Conservation (phyloP, 2,797 vertebrate species). For the Danio aesculapii region DNA sequence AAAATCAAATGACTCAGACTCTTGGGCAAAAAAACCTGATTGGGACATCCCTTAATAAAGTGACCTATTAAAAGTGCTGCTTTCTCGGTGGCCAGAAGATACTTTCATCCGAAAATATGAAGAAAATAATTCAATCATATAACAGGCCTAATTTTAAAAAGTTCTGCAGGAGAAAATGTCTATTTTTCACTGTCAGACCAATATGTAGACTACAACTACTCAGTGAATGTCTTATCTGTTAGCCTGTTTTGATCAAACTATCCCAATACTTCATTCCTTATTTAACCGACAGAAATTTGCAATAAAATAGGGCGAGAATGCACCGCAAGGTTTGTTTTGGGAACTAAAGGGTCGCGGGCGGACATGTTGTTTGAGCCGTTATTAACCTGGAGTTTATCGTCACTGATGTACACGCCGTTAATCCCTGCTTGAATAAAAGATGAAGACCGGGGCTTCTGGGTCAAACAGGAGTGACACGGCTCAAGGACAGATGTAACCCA, state of each 20-base stretch:
- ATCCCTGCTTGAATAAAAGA: conserved; percentile 59
- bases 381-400: conserved; percentile 40
- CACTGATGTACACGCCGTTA: conserved; percentile 36
- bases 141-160: neutral
- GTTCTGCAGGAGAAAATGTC: neutral
- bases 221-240: neutral
- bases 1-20: too few species aligned
- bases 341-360: neutral
- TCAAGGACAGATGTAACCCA: neutral
- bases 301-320: neutral
- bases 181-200: neutral
- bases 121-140: too few species aligned
- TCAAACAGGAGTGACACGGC: conserved; percentile 48
- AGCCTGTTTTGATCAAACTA: neutral
- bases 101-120: too few species aligned
- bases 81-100: too few species aligned
- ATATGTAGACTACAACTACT: neutral
- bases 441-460: conserved; percentile 40
- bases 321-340: conserved; percentile 8
- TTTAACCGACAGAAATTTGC: neutral
- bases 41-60: too few species aligned
- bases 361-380: conserved; percentile 4
- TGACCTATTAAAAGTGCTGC: too few species aligned
- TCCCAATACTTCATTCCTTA: neutral
- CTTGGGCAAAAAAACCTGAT: too few species aligned